A percentile compares a stretch with the other conserved stretches of the same genome.
These are phyloP conservation scores for Epizoanthus ramosus DNA, from an alignment of 92 coral and sea anemone species.

Conservation along the genomic window DNA sequence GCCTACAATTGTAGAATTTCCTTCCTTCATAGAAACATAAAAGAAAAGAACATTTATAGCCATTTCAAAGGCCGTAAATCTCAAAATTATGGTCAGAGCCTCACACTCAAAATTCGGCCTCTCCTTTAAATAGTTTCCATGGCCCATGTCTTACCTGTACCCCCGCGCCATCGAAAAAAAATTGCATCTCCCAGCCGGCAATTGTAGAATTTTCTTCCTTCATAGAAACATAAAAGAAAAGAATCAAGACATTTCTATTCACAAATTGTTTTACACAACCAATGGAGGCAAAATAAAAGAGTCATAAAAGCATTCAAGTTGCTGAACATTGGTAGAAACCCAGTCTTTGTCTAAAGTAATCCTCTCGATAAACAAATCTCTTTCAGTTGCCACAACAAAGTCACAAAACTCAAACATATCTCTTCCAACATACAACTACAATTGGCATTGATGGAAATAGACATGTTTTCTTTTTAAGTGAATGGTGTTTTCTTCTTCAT, in stretches of 20 bases:
- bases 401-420: constrained; percentile 33
- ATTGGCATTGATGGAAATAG: constrained; percentile 52
- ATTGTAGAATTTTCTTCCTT: no score
- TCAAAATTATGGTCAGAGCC: no score
- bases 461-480: constrained; percentile 39
- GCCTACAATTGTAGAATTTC: no score
- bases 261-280: neutral
- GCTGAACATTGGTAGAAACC: constrained; percentile 26
- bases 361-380: constrained; percentile 20
- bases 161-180: no score
- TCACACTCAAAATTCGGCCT: no score
- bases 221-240: no score
- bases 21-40: no score
- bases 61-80: no score
- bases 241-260: neutral
- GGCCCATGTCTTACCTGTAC: no score
- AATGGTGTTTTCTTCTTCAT: constrained; percentile 47
- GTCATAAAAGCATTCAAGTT: neutral
- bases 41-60: no score
- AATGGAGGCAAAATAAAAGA: constrained; percentile 34
- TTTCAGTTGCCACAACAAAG: constrained; percentile 33
- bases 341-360: constrained; percentile 23
- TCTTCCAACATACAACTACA: constrained; percentile 42
- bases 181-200: no score
- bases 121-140: no score